A percentile compares a stretch with the other conserved stretches of the same genome.
Evolutionary conservation across 1,140 invertebrate genomes (phyloP).

Genomic region (Orius laevigatus): DNA sequence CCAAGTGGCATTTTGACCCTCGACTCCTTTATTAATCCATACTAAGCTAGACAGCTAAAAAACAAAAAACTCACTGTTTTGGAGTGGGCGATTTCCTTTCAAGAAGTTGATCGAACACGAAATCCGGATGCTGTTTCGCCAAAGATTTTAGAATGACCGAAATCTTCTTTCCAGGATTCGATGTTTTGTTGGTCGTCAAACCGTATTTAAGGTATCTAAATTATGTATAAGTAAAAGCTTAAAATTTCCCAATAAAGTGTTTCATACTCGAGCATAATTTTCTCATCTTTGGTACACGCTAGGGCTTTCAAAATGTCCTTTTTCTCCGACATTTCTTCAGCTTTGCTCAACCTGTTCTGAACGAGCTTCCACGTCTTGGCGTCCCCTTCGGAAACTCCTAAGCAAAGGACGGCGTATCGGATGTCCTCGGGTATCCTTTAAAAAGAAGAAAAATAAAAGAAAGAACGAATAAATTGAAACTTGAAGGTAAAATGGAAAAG

Average conservation of each 20-base stretch:
- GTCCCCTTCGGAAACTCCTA: constrained; percentile 49
- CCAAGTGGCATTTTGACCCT: no score
- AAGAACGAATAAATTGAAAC: no score
- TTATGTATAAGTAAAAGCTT: not conserved
- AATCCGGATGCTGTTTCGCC: constrained; percentile 3
- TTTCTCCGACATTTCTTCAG: constrained; percentile 52
- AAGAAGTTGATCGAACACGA: no score
- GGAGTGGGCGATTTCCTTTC: no score
- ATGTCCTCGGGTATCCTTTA: constrained; percentile 59
- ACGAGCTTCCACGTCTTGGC: constrained; percentile 66
- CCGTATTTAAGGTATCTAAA: not conserved
- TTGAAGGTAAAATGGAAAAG: no score
- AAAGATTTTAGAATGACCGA: constrained; percentile 2
- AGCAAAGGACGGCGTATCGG: constrained; percentile 55
- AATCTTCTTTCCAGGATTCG: not conserved
- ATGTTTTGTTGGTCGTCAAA: no score
- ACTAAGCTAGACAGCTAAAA: no score
- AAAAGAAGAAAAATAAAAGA: constrained; percentile 17
- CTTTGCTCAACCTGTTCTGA: constrained; percentile 47
- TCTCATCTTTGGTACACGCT: constrained; percentile 38
- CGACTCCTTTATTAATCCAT: no score
- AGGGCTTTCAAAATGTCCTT: constrained; percentile 43
- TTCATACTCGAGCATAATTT: constrained; percentile 30
- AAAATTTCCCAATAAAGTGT: constrained; percentile 5
- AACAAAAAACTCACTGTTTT: no score